Evolutionary conservation across 1,140 invertebrate species (phyloP).

Genomic region (Uloborus diversus): DNA sequence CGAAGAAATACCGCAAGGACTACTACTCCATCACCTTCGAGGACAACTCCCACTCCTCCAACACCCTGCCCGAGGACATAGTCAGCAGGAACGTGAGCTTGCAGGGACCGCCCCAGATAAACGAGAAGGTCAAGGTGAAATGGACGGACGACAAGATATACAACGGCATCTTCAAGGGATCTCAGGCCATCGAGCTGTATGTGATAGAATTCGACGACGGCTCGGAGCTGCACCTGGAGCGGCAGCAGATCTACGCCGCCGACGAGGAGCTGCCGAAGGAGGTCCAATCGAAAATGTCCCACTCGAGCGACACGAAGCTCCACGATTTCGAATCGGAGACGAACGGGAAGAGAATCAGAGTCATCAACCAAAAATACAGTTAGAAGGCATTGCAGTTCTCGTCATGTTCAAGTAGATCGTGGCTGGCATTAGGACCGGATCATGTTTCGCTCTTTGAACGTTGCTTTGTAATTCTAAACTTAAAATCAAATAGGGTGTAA

Average conservation of each 20-base stretch:
- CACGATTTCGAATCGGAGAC: constrained; percentile 33
- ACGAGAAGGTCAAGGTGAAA: constrained; percentile 68
- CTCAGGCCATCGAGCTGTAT: constrained; percentile 69
- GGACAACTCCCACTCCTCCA: constrained; percentile 73
- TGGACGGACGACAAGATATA: constrained; percentile 73
- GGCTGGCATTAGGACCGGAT: constrained; percentile 17
- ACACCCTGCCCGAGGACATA: constrained; percentile 66
- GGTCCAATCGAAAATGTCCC: constrained; percentile 65
- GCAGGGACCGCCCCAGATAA: constrained; percentile 65
- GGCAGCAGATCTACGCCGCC: constrained; percentile 65
- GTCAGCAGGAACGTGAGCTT: constrained; percentile 62
- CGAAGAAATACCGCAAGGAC: constrained; percentile 67
- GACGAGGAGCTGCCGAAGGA: constrained; percentile 67
- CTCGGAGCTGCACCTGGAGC: constrained; percentile 61
- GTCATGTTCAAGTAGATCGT: no score
- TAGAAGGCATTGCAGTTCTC: no score
- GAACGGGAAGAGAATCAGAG: constrained; percentile 43
- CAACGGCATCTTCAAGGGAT: constrained; percentile 71
- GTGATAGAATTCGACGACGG: constrained; percentile 67
- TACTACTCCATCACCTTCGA: constrained; percentile 74
- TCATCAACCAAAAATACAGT: constrained; percentile 50
- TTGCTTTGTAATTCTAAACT: no score
- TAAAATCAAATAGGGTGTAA: no score
- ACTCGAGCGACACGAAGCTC: constrained; percentile 64
- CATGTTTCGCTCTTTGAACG: no score